Evolutionary conservation across 1,140 invertebrate genomes (phyloP), one percentile per base, ranked within the genome.

Genomic region (Drosophila pachea): DNA sequence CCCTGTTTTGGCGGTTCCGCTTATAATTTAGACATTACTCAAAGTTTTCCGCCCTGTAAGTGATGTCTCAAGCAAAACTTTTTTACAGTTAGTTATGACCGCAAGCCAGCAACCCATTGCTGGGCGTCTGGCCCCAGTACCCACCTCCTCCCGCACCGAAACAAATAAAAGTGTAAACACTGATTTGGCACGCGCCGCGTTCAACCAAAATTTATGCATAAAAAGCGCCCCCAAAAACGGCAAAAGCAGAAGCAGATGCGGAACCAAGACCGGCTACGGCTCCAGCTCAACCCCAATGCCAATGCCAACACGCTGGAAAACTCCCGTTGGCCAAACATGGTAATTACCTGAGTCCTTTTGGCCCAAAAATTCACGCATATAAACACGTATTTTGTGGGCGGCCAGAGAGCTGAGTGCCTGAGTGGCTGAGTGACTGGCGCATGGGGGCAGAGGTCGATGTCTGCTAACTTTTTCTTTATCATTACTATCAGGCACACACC

Each of bases 131-230:
- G 22, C 22, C 22, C 22, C 45, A 4, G 29, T 9, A 16, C 16
- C 9, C 9, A 16, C 36, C 8, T 52, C 29, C 47, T 5, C 35
- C 67, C 40, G n/a, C 40, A 12, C 43, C 50, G 64, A 52, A 68
- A 47, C 76, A 77, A 86, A 86, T 86, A 84, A 84, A 86, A 86
- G 70, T 86, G 76, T 86, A 86, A 84, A 86, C 81, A 77, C 81
- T 86, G 81, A 84, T 84, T 86, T 86, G 81, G 79, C 82, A 84
- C 81, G 82, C 81, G 81, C 76, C 81, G 64, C 66, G 63, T 64
- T 81, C 48, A 66, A 52, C 66, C 40, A 50, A 79, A 84, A 84
- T 86, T 71, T 84, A 86, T 84, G 82, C 81, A 86, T 74, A 69
- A 72, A 82, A 68, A 70, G 64, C 29, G 32, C 35, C 8, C 32